Evolutionary conservation across 2,888 invertebrate genomes (phyloP), one percentile per base, ranked within the genome.

Genomic region (Aethes cnicana): DNA sequence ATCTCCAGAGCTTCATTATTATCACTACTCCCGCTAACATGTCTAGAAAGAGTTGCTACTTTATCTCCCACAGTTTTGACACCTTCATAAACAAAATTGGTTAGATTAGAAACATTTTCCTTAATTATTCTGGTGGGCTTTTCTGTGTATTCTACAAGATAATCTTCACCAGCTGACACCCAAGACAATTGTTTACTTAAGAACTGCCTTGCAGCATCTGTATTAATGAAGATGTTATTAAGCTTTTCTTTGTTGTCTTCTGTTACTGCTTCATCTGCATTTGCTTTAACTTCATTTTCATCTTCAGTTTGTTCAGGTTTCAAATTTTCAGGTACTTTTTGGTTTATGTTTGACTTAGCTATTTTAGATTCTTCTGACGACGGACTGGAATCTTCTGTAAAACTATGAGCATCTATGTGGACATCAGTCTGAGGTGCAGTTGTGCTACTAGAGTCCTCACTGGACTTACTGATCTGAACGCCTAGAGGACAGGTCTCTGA

Each of bases 191-290:
- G 95, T 62, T 93, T 90, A 11, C 94, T 94, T 42, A 95, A 77
- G 79, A 94, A 95, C 64, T 95, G 94, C 64, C 92, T 91, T 2
- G 95, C 95, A 35, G 94, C 94, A 82, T 94, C 94, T 18, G 94
- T 94, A 71, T 95, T 94, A n/a, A 95, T 92, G 71, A 95, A 93
- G 65, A 94, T 92, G 64, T 93, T 92, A 66, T 93, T 94, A 52
- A 90, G 81, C 66, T 91, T 91, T 43, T 87, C 85, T 58, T 75
- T 68, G 59, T 69, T 76, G 23, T 64, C 74, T 56, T 74, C 71
- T 37, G 72, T 68, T 30, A 68, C 69, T 26, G 78, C 79, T 58
- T 72, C 73, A 44, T 70, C 72, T 57, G 73, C 71, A 50, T 75
- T 75, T 54, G 68, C 71, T 30, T 69, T 70, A 46, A 73, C 71